Evolutionary conservation across 2,888 invertebrate genomes (phyloP), one percentile per base, ranked within the genome.

Genomic region (Mythimna albipuncta): DNA sequence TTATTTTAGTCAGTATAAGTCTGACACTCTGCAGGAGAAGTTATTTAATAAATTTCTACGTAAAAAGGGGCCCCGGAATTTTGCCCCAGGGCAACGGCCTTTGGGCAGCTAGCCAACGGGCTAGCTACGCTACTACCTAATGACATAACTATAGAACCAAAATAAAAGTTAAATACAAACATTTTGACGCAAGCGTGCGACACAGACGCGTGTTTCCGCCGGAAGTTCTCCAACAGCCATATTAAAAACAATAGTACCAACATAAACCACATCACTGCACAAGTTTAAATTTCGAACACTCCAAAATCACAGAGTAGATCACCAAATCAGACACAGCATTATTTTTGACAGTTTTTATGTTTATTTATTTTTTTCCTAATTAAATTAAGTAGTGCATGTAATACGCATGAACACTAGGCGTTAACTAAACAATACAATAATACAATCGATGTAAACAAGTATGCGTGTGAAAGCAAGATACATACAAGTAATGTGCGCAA

Each of bases 221-320:
- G 94, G 93, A 94, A 91, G 83, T 86, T 87, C 87, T 93, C 94
- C 88, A 94, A 85, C 91, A 95, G 91, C 96, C 96, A 96, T 93
- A 96, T 90, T 89, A 95, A 86, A 91, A 94, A 92, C 91, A 96
- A 91, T 86, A 91, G 90, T 88, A 93, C 91, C 80, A 93, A 89
- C 87, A 94, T 88, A 85, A 91, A 94, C 95, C 95, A 96, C 96
- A 96, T 95, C 88, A 89, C 89, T 86, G 64, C 82, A 86, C 84
- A 52, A 52, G 0, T 83, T 77, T 81, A 65, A 61, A 64, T 69
- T 85, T 70, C 63, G 52, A 74, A 81, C 78, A 62, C 54, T 69
- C 71, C 59, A 82, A 85, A 84, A 82, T 79, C 81, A 88, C 87
- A 87, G 86, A 79, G 77, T 76, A 83, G 67, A 50, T 4, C 64